Base-by-base conservation (phyloP, 30 jellyfish, hydroid and myxozoan species). In the Catostylus mosaicus region DNA sequence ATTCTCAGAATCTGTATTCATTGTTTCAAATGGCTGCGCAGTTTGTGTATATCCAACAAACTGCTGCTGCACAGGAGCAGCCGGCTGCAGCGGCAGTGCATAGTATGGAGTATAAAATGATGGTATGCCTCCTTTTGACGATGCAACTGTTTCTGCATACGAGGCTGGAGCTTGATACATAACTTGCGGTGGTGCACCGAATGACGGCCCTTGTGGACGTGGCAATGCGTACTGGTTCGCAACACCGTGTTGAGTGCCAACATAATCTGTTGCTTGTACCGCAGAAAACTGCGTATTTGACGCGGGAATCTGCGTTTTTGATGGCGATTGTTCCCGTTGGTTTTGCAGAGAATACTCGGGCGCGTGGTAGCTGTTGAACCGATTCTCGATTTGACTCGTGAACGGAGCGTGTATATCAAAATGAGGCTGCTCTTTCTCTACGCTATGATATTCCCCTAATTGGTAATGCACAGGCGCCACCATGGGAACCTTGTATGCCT, bases 1-100 rank as follows among this genome's bases (percentile, higher is more conserved):
- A 1, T 20, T 61, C 0, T 36, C 63, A 34, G 92, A 82, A 57
- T 82, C 92, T 0, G 92, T 82, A 22, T 82, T 48, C 92, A 82
- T 82, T 18, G 92, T 72, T 51, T 82, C 74, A 40, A 82, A 67
- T 24, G 92, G 92, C 14, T 67, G 79, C 14, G 92, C 37, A 26
- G 33, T 36, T 46, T 69, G 74, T 29, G 61, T 30, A 65, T 60
- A 82, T n/a, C 66, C 67, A 34, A 35, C 60, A 48, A 57, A 20
- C 40, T 43, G 75, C 40, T 20, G 31, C 23, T 73, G 85, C 46
- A 73, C 57, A 34, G 69, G 88, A 22, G 82, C 63, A 43, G 54
- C 63, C 20, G 89, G 74, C 31, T 61, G 88, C 18, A 22, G 35
- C 24, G 40, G 35, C 24, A 29, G 20, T 47, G 72, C 68, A 24